Conservation (phyloP, 2,797 vertebrate genomes). For the Fringilla coelebs region DNA sequence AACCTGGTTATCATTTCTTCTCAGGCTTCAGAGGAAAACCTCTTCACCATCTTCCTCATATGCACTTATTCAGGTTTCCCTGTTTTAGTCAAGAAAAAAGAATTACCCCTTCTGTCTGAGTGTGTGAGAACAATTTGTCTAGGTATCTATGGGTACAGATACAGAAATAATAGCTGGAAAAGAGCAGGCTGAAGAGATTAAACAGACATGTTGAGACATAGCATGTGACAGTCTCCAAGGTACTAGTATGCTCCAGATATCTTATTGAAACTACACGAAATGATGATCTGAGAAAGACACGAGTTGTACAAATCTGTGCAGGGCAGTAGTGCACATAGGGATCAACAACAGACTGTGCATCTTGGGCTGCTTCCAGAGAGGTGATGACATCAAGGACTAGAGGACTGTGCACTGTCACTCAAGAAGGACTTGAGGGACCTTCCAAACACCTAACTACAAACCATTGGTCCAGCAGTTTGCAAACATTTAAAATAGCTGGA, state of each 20-base stretch:
- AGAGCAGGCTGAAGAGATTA: background rate
- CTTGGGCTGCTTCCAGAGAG: background rate
- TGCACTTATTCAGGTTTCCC: background rate
- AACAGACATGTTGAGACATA: background rate
- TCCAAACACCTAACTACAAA: background rate
- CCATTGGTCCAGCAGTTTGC: background rate
- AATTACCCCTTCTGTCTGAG: background rate
- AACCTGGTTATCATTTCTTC: background rate
- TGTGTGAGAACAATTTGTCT: background rate
- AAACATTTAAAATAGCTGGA: background rate
- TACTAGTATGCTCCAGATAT: background rate
- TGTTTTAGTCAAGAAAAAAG: background rate
- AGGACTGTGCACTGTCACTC: background rate
- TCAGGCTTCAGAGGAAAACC: background rate
- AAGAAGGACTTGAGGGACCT: background rate
- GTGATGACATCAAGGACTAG: background rate
- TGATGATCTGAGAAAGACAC: background rate
- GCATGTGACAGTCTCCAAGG: background rate
- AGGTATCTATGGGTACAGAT: background rate
- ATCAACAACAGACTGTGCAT: background rate
- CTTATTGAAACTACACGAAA: background rate
- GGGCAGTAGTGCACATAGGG: accelerated
- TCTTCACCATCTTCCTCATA: background rate
- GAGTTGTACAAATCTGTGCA: background rate
- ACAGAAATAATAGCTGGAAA: background rate